Evolutionary conservation across 2,113 vertebrate genomes (phyloP), one percentile per base, ranked within the genome.

Genomic region (Anolis sagrei): DNA sequence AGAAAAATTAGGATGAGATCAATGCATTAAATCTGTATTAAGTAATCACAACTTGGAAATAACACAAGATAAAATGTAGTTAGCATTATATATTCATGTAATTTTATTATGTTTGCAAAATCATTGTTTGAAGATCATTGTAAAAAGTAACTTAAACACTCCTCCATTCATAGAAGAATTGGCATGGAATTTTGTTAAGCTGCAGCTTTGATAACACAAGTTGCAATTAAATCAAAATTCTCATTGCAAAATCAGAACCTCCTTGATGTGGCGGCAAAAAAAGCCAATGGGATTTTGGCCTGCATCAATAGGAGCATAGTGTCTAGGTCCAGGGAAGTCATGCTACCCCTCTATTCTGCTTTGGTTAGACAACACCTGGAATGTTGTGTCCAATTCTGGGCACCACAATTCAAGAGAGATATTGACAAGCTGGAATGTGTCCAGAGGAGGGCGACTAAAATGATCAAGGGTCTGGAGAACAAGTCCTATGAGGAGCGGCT

Each of bases 1-100:
- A 1, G 10, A 86, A 86, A 86, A 82, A 61, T 93, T 83, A 94
- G 85, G 79, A 18, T 29, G n/a, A 32, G 68, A 49, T 18, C 54
- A 82, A 87, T 79, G 48, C 69, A 78, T 16, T 70, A 81, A 13
- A 58, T 27, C 19, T 44, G 23, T 27, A 44, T 61, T 32, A 73
- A 44, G 13, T 27, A 49, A 74, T 80, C 21, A 49, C 36, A 34
- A 48, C 36, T 10, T 54, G 27, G n/a, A 4, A 6, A 34, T 19
- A 23, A 4, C 83, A 77, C 11, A 82, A 72, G 6, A 21, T 21
- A 34, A 6, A 54, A 58, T 51, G 13, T 6, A 66, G 1, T 62
- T 64, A 34, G 48, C 61, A 23, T 39, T 10, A 73, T 16, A 70
- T 61, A n/a, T 11, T 78, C 34, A 14, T 66, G 14, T 58, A 76